These are phyloP conservation scores for Dendrolimus kikuchii DNA, from an alignment of 1,140 invertebrate genomes.

Conservation along the genomic window DNA sequence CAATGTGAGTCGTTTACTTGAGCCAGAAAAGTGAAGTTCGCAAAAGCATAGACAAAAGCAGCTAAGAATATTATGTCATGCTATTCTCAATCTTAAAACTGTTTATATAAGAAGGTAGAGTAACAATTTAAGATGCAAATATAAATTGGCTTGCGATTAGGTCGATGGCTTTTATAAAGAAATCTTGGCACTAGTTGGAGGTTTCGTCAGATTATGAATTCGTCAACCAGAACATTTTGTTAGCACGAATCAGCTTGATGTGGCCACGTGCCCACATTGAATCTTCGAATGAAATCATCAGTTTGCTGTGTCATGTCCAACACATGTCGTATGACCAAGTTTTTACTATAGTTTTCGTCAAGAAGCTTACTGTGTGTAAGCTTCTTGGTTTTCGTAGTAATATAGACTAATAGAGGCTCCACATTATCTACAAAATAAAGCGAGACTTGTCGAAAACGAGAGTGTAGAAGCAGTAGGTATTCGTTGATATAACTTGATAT, in stretches of 20 bases:
- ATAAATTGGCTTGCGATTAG: conserved; percentile 28
- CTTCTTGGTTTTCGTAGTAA: no score
- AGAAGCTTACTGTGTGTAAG: no score
- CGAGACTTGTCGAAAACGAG: no score
- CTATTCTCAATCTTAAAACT: conserved; percentile 17
- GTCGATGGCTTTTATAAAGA: conserved; percentile 62
- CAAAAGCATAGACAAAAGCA: conserved; percentile 7
- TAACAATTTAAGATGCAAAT: conserved; percentile 4
- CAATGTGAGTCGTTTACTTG: conserved; percentile 29
- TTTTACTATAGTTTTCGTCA: no score
- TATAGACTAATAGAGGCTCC: no score
- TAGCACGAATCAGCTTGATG: conserved; percentile 9
- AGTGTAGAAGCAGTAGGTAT: no score
- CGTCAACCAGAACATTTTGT: conserved; percentile 41
- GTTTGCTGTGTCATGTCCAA: conserved; percentile 1
- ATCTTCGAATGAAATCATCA: background rate
- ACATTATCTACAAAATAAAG: no score
- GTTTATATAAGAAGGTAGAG: conserved; percentile 8
- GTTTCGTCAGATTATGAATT: conserved; percentile 62
- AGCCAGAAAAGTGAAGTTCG: conserved; percentile 35
- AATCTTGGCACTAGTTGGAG: conserved; percentile 57
- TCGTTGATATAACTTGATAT: no score
- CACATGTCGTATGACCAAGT: no score
- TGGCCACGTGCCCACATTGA: conserved; percentile 12
- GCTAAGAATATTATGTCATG: conserved; percentile 7